Evolutionary conservation across 2,797 vertebrate genomes (phyloP).

Genomic region (Ctenopoma kingsleyae): DNA sequence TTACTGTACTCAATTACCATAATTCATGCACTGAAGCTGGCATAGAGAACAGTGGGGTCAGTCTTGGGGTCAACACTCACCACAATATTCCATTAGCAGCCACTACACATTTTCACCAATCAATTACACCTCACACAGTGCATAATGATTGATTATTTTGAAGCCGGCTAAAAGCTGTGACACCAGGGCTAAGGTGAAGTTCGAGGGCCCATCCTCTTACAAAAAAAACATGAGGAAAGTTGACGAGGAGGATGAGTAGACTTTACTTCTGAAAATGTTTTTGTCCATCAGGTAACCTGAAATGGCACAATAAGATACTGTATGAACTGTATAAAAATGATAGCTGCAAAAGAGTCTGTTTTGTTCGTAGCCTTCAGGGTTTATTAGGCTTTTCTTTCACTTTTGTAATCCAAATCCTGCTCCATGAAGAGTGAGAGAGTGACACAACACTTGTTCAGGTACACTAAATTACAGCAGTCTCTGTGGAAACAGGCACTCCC

Average conservation of each 20-base stretch:
- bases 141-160: slow-evolving; percentile 69
- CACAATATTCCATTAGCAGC: slow-evolving; percentile 71
- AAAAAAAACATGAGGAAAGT: slow-evolving; percentile 41
- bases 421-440: slow-evolving; percentile 26
- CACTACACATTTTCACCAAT: slow-evolving; percentile 67
- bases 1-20: slow-evolving; percentile 75
- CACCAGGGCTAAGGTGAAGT: slow-evolving; percentile 54
- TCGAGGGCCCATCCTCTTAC: slow-evolving; percentile 32
- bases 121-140: slow-evolving; percentile 71
- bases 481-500: slow-evolving; percentile 61
- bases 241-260: slow-evolving; percentile 19
- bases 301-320: neutral
- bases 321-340: slow-evolving; percentile 8
- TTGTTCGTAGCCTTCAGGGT: slow-evolving; percentile 12
- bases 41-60: slow-evolving; percentile 72
- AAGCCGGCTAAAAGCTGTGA: slow-evolving; percentile 53
- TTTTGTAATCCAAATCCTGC: slow-evolving; percentile 34
- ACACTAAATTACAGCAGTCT: slow-evolving; percentile 50
- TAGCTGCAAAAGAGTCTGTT: neutral
- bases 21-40: slow-evolving; percentile 75
- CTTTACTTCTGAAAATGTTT: slow-evolving; percentile 11
- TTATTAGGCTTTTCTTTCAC: neutral
- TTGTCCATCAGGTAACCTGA: slow-evolving; percentile 15
- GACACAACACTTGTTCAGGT: slow-evolving; percentile 34
- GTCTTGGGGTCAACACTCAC: slow-evolving; percentile 63